Evolutionary conservation across 2,888 invertebrate genomes (phyloP).

Genomic region (Belgica antarctica): DNA sequence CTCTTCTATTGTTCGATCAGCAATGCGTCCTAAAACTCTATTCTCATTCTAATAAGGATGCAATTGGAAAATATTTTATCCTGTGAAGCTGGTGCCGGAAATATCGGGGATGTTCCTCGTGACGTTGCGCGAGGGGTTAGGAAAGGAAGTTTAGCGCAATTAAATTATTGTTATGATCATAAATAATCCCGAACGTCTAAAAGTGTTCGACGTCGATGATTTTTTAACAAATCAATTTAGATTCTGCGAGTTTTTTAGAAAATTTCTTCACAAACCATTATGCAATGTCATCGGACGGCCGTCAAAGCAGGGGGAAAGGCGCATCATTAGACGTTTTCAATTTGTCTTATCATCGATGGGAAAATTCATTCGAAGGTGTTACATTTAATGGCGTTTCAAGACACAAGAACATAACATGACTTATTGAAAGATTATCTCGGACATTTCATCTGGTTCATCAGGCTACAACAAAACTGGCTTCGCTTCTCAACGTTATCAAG

Average conservation of each 20-base stretch:
- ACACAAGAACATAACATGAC: neutral
- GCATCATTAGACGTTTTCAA: neutral
- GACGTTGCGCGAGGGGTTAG: neutral
- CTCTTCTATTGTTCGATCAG: neutral
- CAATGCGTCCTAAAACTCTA: neutral
- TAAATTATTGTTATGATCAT: conserved; percentile 1
- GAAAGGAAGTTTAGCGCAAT: neutral
- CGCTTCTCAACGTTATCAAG: neutral
- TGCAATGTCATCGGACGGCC: neutral
- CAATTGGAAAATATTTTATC: conserved; percentile 23
- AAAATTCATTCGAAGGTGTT: conserved; percentile 9
- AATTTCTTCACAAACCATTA: no score
- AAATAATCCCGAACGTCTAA: neutral
- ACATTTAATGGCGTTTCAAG: conserved; percentile 1
- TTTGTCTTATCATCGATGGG: neutral
- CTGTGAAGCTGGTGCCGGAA: neutral
- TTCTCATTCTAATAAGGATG: conserved; percentile 31
- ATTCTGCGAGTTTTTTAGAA: neutral
- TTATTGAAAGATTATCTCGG: conserved; percentile 2
- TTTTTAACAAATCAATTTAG: conserved; percentile 24
- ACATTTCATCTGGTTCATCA: neutral
- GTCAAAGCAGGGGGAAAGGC: neutral
- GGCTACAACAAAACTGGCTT: neutral
- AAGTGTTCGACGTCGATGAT: neutral
- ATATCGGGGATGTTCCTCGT: neutral